Base-by-base conservation (phyloP, 2,113 vertebrate genomes). In the Monopterus albus region DNA sequence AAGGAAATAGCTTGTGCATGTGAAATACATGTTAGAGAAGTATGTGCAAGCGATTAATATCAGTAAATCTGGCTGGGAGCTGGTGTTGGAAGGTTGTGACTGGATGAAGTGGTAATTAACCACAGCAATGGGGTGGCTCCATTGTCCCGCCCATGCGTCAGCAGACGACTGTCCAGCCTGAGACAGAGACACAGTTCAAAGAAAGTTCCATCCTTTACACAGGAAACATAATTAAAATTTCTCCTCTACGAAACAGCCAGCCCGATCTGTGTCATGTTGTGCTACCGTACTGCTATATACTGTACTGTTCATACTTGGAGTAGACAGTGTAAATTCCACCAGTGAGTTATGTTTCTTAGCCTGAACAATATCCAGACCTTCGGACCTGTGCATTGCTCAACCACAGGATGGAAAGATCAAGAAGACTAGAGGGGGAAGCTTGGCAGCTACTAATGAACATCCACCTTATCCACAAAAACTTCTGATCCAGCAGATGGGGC, bases 381-480 rank as follows among this genome's bases (percentile, higher is more conserved):
- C 60, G 58, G 70, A 57, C 35, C 55, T 63, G 42, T 6, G 49
- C 15, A 68, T 50, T 31, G 28, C 18, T 40, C 25, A 61, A 70
- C 62, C 69, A 57, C 67, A 38, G 55, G 17, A 67, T 68, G 80
- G 70, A 75, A 81, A 81, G 50, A 58, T 56, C 20, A 31, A 21
- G 47, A 15, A 67, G 51, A 56, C 36, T 29, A 63, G 11, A 74
- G 13, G 13, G 40, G 42, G 18, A 69, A 51, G 31, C 29, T 57
- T 79, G 74, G 78, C 73, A 0, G 42, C 31, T 15, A 23, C 46
- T 21, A 61, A 25, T 0, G 0, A 23, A 59, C 65, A 88, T 88
- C 59, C 78, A 86, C 85, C 76, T 78, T 79, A 42, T 56, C 51
- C 55, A 28, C 6, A 14, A 20, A 64, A 55, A 42, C 26, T 53